Evolutionary conservation across 2,113 vertebrate genomes (phyloP), one percentile per base, ranked within the genome.

Genomic region (Chaetodon trifascialis): DNA sequence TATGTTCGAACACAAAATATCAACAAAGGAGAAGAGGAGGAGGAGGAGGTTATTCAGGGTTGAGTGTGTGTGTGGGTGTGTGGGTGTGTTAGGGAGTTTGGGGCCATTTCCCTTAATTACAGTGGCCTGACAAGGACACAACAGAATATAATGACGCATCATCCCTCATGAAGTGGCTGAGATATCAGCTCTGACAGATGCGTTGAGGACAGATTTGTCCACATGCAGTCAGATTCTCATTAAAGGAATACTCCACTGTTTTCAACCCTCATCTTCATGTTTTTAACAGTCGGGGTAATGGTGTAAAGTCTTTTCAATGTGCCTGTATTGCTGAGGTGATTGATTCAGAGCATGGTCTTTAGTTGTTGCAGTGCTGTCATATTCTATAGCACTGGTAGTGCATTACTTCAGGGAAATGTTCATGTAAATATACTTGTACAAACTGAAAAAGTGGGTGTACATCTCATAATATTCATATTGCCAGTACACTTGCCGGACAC

Each of bases 61-160:
- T 51, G 11, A 38, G 19, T 73, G 34, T 73, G 15, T 25, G 38
- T 56, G 36, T 69, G 21, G 16, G 66, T 58, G 30, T 30, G 30
- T 30, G 30, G 30, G 30, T 30, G 58, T 47, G 49, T 83, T 15
- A 63, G 5, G 11, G 65, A 16, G 47, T 30, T 44, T 15, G 46
- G 21, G 65, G 17, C 34, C 67, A 66, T 34, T 76, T 44, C 23
- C 5, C 38, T 73, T 67, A 73, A 67, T 68, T 40, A 73, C 47
- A 62, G 59, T 1, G 0, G 46, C 14, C 54, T 67, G 44, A 73
- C 72, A 76, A 80, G 72, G 73, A 67, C 83, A 66, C 15, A 60
- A 11, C 11, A n/a, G 16, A 80, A 54, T 42, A 67, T 55, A 66
- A 76, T 62, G 38, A 76, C 0, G 1, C 21, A 21, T 80, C 72